Base-by-base conservation (phyloP, 2,888 invertebrate species). In the Amphimallon solstitiale region DNA sequence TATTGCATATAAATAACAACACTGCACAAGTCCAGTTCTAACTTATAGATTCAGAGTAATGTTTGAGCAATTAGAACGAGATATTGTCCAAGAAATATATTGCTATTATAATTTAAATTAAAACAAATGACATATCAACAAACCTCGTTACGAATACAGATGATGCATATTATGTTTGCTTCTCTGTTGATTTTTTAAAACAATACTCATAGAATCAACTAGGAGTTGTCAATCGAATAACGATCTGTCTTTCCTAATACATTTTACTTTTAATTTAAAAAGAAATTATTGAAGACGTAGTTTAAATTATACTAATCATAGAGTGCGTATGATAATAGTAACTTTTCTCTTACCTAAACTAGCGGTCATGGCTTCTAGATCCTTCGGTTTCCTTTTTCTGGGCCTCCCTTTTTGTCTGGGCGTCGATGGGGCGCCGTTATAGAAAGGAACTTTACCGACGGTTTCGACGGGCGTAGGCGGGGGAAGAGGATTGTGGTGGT, bases 321-420 rank as follows among this genome's bases (percentile, higher is more conserved):
- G 6, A 45, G 45, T 7, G 19, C 17, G n/a, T n/a, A n/a, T n/a
- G n/a, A n/a, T n/a, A 6, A 40, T 14, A 1, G 2, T 5, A 46
- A 46, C 2, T 19, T 35, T 29, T 45, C 12, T 82, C 90, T 90
- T 83, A 93, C 94, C 94, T 82, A 94, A 88, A 83, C 90, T 93
- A 60, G 93, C 91, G 60, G 92, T 90, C 90, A 94, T 91, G 67
- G 92, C 88, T 78, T 94, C 94, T 75, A 94, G 88, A 80, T 94
- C 94, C 85, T 94, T 94, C 60, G 93, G 94, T 83, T 96, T 96
- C 86, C 95, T 87, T 85, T 96, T 96, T 80, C 96, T 86, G 35
- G 96, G 96, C 73, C 97, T 86, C 7, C 96, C 96, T 86, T 97
- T 97, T 83, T 95, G 95, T 74, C 95, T 86, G 4, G 94, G 93